Base-by-base conservation (phyloP, 1,140 invertebrate genomes). In the Hycleus phaleratus region DNA sequence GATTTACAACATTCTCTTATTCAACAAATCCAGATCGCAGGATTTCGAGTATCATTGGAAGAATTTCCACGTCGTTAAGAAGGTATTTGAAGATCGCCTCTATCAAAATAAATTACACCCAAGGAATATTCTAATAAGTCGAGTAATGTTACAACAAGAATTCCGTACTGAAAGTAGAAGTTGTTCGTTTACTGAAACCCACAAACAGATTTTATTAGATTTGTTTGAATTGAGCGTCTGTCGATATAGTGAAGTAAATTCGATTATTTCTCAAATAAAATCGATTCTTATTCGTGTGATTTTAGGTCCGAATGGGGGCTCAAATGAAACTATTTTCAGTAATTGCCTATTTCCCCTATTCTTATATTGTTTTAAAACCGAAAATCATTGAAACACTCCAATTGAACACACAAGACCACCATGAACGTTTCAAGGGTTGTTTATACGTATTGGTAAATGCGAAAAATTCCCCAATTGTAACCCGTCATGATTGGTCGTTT, bases 351-450 rank as follows among this genome's bases (percentile, higher is more conserved):
- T 87, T 82, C 69, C 75, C 82, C 2, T 83, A 80, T 67, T 84
- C 84, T 2, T 85, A 82, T 67, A 73, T 71, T 9, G 61, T 81
- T 4, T 61, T 90, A 7, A 62, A 85, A 10, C 78, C 82, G 7
- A 69, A 79, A 40, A 70, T 92, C 11, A 67, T 85, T 3, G 72
- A 82, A 32, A 78, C 81, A 54, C 72, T 92, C 5, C 62, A 72
- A 11, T 74, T 77, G 45, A 80, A 86, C 71, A 76, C 80, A 1
- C 77, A 79, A 40, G 69, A 76, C 47, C 70, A 84, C 66, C 85
- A 88, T 70, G 85, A 91, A 64, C 78, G 83, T 45, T 86, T 90
- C 58, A 91, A 93, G 77, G 92, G 92, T 38, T 81, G 83, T 6
- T 72, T 96, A 11, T 90, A 88, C 73, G 78, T 93, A 24, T 72